Evolutionary conservation across 2,888 invertebrate genomes (phyloP).

Genomic region (Melolontha melolontha): DNA sequence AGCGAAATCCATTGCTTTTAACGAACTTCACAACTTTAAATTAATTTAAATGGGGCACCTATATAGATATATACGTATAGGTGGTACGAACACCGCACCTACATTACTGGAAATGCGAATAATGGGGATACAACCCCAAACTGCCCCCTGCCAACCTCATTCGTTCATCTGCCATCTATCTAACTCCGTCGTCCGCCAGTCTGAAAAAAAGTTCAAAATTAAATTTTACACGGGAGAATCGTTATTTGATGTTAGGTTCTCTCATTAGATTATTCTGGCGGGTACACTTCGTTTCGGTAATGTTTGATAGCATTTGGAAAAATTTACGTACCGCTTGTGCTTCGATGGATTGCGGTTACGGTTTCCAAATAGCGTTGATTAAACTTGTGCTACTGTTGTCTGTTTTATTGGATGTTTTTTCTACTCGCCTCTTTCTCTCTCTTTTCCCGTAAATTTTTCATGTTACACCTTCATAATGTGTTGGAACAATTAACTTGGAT

Average conservation of each 20-base stretch:
- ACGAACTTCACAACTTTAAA: constrained; percentile 46
- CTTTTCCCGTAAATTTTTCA: constrained; percentile 1
- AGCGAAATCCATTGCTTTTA: constrained; percentile 48
- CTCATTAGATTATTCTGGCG: constrained; percentile 28
- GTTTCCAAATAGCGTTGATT: constrained; percentile 25
- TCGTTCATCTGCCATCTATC: constrained; percentile 17
- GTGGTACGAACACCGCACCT: background rate
- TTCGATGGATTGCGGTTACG: constrained; percentile 19
- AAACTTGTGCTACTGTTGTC: constrained; percentile 2
- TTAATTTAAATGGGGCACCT: constrained; percentile 38
- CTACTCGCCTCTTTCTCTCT: background rate
- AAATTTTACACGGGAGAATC: constrained; percentile 38
- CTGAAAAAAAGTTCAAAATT: constrained; percentile 35
- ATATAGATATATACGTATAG: constrained; percentile 6
- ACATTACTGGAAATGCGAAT: constrained; percentile 41
- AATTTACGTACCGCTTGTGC: constrained; percentile 19
- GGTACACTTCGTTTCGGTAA: background rate
- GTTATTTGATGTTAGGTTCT: constrained; percentile 39
- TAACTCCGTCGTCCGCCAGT: constrained; percentile 23
- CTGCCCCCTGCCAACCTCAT: constrained; percentile 17
- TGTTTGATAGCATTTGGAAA: constrained; percentile 24
- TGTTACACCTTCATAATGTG: too few species aligned
- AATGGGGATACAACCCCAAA: constrained; percentile 21
- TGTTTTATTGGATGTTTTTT: constrained; percentile 23
- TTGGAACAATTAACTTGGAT: too few species aligned